Evolutionary conservation across 2,797 vertebrate genomes (phyloP).

Genomic region (Neopelma chrysocephalum): DNA sequence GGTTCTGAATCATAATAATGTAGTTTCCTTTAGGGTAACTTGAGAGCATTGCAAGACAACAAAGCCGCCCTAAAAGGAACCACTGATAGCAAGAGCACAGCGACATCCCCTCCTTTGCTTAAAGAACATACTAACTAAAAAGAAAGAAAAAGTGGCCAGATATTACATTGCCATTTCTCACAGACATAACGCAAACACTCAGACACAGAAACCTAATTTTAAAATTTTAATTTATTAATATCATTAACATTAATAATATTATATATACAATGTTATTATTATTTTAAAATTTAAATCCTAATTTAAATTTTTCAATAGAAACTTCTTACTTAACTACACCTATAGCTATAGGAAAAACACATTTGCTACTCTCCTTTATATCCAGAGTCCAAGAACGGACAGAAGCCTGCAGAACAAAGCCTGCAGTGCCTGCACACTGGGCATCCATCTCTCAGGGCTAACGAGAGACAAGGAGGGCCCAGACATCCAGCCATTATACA

Average conservation of each 20-base stretch:
- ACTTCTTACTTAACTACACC: not conserved
- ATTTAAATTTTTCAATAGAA: not conserved
- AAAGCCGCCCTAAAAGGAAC: not conserved
- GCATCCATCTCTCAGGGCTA: not conserved
- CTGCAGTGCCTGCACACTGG: not conserved
- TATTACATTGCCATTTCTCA: not conserved
- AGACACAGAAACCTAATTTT: not conserved
- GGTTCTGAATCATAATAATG: not conserved
- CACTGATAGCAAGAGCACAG: rapidly evolving
- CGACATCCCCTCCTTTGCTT: not conserved
- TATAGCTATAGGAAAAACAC: not conserved
- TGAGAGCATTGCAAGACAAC: not conserved
- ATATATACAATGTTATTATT: not conserved
- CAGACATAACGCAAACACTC: not conserved
- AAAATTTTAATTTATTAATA: not conserved
- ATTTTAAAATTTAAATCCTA: not conserved
- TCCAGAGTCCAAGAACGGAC: not conserved
- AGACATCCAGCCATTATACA: not conserved
- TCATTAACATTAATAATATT: not conserved
- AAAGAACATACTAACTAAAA: not conserved
- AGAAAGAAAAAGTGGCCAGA: not conserved
- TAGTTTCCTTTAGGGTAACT: not conserved
- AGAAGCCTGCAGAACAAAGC: not conserved
- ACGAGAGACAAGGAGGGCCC: not conserved
- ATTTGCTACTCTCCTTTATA: not conserved